phyloP scores from a whole-genome alignment of 2,113 vertebrate genomes.

The Excalfactoria chinensis region DNA sequence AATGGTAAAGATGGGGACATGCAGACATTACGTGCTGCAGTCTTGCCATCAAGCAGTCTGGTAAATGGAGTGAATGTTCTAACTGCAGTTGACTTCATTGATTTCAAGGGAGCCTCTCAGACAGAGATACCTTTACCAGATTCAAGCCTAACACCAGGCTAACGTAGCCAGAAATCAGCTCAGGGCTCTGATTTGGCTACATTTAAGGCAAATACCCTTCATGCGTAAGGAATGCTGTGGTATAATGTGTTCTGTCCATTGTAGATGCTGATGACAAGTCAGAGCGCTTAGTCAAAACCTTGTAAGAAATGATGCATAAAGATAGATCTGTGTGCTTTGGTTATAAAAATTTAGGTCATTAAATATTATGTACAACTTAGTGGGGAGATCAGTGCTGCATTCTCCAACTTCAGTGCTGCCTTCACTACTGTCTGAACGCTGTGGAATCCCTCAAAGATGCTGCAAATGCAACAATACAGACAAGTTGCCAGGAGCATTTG shows the following conservation, averaged over 20 bases:
- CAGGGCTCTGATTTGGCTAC: not conserved
- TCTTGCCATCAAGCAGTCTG: not conserved
- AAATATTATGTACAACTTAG: not conserved
- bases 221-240: not conserved
- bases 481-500: not conserved
- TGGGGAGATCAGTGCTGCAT: accelerated
- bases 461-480: not conserved
- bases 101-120: not conserved
- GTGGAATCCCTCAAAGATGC: not conserved
- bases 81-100: not conserved
- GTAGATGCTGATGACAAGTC: not conserved
- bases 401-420: not conserved
- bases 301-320: not conserved
- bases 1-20: not conserved
- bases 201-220: not conserved
- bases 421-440: not conserved
- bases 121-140: not conserved
- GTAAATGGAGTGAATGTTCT: not conserved
- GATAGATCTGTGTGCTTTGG: not conserved
- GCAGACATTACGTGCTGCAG: not conserved
- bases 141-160: not conserved
- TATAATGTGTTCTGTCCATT: not conserved
- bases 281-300: not conserved
- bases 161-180: not conserved
- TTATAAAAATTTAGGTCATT: not conserved